Evolutionary conservation across 2,113 vertebrate species (phyloP).

Genomic region (Donacobius atricapilla): DNA sequence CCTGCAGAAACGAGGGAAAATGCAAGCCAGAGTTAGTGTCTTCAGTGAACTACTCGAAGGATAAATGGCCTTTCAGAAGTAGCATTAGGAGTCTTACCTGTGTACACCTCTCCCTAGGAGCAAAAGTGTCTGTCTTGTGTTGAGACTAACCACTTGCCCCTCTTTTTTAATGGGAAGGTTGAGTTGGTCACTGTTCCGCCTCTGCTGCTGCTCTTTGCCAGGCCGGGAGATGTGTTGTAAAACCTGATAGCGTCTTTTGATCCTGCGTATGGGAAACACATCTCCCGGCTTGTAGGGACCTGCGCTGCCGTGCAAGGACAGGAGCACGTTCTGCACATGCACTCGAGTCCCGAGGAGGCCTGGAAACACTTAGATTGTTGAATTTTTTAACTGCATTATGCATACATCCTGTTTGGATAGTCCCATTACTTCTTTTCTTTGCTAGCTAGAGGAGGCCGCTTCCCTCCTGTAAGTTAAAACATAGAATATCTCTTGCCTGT

Average conservation of each 20-base stretch:
- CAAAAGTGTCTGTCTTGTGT: background rate
- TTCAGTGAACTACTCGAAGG: background rate
- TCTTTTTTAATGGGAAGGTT: background rate
- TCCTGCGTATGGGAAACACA: background rate
- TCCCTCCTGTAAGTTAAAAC: background rate
- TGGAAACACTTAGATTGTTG: background rate
- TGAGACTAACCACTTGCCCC: background rate
- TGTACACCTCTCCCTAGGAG: background rate
- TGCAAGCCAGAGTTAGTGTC: background rate
- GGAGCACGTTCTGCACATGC: background rate
- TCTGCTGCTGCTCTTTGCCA: background rate
- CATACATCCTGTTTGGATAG: background rate
- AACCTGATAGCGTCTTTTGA: constrained; percentile 5
- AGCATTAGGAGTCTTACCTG: background rate
- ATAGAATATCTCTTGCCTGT: background rate
- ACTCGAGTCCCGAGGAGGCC: background rate
- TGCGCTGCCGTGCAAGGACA: background rate
- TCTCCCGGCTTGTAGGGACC: background rate
- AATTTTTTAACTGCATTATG: background rate
- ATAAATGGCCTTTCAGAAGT: background rate
- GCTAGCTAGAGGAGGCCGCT: background rate
- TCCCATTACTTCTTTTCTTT: background rate
- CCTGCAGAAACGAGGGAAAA: background rate
- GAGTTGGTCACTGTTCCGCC: background rate
- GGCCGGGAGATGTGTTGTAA: background rate